Base-by-base conservation (phyloP, 2,113 vertebrate genomes). In the Danionella cerebrum region DNA sequence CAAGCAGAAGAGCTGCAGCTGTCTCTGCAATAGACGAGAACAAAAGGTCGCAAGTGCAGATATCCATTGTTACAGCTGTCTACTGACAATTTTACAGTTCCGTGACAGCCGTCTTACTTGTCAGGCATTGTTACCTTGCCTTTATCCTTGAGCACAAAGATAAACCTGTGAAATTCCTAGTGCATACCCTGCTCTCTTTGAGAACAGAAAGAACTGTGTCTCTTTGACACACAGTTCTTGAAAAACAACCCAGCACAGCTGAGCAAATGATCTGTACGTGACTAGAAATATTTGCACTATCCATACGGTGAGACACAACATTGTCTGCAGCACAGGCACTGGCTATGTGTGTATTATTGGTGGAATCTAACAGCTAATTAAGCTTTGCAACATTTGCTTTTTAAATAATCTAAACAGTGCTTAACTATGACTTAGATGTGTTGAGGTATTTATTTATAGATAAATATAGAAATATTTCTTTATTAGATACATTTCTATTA, bases 131-230 rank as follows among this genome's bases (percentile, higher is more conserved):
- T 76, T 59, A 71, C 71, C 71, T 73, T 68, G 67, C 54, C 58
- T 70, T 72, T 79, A 76, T 76, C 67, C 69, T 70, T 76, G 72
- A 63, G 67, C 64, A 67, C 69, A 79, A 79, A 74, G 74, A 79
- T 74, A 76, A 71, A 69, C 63, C 63, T 69, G 73, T 76, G 71
- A 70, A 57, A 80, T 74, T 78, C 69, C 69, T 47, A 47, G 45
- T 13, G 67, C 12, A 27, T 58, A 44, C 44, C 42, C 25, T 19
- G 29, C 16, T 39, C 31, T 74, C 62, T 67, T 72, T 74, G 45
- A 74, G 50, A n/a, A 74, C 71, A 74, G 78, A 35, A 50, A 27
- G 14, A n/a, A n/a, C n/a, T n/a, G n/a, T n/a, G n/a, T n/a, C n/a
- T n/a, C n/a, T n/a, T n/a, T 12, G 11, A 53, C 27, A 45, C 6